Base-by-base conservation (phyloP, 2,113 vertebrate species). In the Felis chaus region DNA sequence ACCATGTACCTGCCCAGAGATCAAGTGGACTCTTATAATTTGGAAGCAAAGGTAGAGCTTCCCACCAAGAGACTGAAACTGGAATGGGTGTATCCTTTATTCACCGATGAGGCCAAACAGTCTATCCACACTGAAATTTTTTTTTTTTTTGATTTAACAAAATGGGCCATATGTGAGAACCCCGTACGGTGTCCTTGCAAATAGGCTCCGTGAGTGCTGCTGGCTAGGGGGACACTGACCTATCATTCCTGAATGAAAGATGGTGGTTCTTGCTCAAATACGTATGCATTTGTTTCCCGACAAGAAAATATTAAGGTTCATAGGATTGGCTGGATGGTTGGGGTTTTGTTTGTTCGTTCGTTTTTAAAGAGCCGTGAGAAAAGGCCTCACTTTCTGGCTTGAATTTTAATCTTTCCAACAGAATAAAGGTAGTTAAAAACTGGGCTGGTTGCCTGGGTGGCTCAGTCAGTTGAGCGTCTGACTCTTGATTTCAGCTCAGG, bases 31-130 rank as follows among this genome's bases (percentile, higher is more conserved):
- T 98, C 99, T 97, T 99, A 99, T 98, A 99, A 97, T 98, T 98
- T 99, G 99, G 99, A 99, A 97, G 99, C 99, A 93, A 99, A 99
- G 98, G 99, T 98, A 50, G 99, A 99, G 41, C 98, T 99, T 76
- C 99, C 99, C 29, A 90, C 99, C 97, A 99, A 99, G 98, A 99
- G 99, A 83, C 99, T 99, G 97, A 99, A 99, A 97, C 99, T 99
- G 98, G 99, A 99, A 98, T 99, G 99, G 99, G 99, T 99, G 99
- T 99, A 99, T 99, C 99, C 99, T 99, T 99, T 53, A 0, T 98
- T 65, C 86, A 7, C 53, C 1, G 78, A 23, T 90, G 3, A 13
- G 78, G 48, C 5, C 86, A 94, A 63, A n/a, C 13, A 29, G 33
- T 65, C 36, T 83, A 21, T 45, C 84, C 27, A 53, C 33, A 3